Conservation (phyloP, 35 echinoderm and acorn worm species). For the Acanthaster planci region DNA sequence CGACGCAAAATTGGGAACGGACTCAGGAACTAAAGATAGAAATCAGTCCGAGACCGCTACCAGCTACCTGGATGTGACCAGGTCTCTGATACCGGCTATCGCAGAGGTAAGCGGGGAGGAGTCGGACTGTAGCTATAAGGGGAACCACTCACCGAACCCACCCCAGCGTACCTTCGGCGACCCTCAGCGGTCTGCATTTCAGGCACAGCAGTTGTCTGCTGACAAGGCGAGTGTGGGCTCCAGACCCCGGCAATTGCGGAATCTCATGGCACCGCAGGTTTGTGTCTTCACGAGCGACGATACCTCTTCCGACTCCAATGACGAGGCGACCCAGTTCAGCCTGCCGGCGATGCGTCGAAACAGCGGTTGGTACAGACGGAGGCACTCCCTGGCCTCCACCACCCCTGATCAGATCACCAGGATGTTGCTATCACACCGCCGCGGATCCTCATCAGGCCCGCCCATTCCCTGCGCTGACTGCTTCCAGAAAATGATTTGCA, state of each 20-base stretch:
- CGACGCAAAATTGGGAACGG: too few relatives aligned
- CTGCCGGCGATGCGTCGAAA: background rate
- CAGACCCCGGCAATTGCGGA: background rate
- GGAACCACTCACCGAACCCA: background rate
- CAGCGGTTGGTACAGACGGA: background rate
- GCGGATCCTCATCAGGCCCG: conserved; percentile 10
- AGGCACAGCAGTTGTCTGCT: background rate
- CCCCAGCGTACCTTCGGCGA: background rate
- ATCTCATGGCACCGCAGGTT: conserved; percentile 3
- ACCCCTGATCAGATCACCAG: conserved; percentile 33
- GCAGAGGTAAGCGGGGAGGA: conserved; percentile 6
- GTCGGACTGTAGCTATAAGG: background rate
- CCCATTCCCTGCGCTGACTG: conserved; percentile 21
- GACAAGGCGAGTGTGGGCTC: background rate
- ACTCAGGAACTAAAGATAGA: too few relatives aligned
- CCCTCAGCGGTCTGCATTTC: background rate
- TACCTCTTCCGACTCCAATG: conserved; percentile 14
- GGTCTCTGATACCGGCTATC: background rate
- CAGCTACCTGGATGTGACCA: background rate
- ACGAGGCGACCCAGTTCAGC: background rate
- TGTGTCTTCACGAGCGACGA: background rate
- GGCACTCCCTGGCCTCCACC: conserved; percentile 23
- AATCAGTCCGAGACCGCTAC: too few relatives aligned
- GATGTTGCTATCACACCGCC: conserved; percentile 34
- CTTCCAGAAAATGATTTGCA: conserved; percentile 13